Percentiles rank a stretch among this genome's conserved stretches.
Conservation (phyloP, 1,140 invertebrate species). For the Pseudomyrmex dendroicus region DNA sequence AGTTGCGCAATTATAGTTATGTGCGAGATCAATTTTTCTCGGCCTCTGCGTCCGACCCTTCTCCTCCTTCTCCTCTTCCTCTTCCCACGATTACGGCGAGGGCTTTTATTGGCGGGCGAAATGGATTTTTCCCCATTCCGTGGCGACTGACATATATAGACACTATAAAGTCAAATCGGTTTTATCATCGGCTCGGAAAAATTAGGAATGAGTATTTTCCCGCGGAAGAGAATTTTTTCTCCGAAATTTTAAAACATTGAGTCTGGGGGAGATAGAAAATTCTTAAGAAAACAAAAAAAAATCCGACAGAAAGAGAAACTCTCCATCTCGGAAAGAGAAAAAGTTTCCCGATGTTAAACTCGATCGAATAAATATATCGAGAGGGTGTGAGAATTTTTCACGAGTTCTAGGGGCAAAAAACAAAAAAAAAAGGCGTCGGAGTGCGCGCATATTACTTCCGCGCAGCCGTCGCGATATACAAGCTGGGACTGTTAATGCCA, state of each 20-base stretch:
- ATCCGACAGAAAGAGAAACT: no score
- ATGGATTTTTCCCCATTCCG: conserved; percentile 5
- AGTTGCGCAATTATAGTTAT: conserved; percentile 48
- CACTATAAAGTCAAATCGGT: neutral
- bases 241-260: neutral
- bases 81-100: neutral
- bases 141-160: neutral
- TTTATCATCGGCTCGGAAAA: neutral
- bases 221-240: neutral
- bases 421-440: conserved; percentile 40
- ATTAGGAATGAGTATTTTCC: neutral
- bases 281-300: neutral
- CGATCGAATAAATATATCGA: neutral
- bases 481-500: conserved; percentile 52
- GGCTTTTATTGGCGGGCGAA: conserved; percentile 5
- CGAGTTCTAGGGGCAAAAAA: conserved; percentile 18
- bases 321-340: no score
- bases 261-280: neutral
- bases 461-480: conserved; percentile 33
- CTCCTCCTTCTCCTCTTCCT: no score
- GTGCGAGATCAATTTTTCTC: conserved; percentile 47
- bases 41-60: neutral
- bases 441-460: conserved; percentile 19
- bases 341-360: no score
- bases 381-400: conserved; percentile 17